Percentiles rank a stretch among this genome's conserved stretches.
Conservation (phyloP, 2,113 vertebrate genomes). For the Pterocles burchelli region DNA sequence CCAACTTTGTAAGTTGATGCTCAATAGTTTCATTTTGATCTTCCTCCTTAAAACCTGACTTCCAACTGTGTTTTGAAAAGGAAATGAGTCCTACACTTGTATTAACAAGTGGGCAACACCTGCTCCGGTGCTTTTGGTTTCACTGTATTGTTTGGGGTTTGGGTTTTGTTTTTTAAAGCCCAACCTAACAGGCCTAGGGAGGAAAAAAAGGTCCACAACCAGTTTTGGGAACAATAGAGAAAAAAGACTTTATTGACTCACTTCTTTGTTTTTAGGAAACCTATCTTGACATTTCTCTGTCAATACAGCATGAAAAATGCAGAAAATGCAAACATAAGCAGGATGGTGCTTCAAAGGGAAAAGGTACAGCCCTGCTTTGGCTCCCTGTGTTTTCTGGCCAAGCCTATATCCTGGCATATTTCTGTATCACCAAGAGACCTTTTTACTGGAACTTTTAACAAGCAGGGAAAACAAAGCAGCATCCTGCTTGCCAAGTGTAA, state of each 20-base stretch:
- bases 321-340: not conserved
- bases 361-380: not conserved
- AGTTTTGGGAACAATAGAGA: not conserved
- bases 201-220: not conserved
- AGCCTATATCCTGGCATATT: not conserved
- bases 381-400: not conserved
- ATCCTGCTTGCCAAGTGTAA: not conserved
- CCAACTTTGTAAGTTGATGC: not conserved
- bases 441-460: not conserved
- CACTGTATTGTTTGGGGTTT: constrained; percentile 1
- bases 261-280: constrained; percentile 24
- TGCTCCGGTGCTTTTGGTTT: not conserved
- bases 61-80: not conserved
- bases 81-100: constrained; percentile 16
- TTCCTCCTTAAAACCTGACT: constrained; percentile 14
- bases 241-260: constrained; percentile 3
- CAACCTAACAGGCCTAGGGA: not conserved
- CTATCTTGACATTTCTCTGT: not conserved
- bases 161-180: not conserved
- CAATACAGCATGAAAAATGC: not conserved
- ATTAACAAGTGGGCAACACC: constrained; percentile 54
- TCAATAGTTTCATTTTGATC: not conserved
- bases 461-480: not conserved
- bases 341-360: not conserved
- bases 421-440: not conserved